A percentile compares a stretch with the other conserved stretches of the same genome.
These are phyloP conservation scores for Dasyprocta punctata DNA, from an alignment of 2,113 vertebrate genomes.

Conservation along the genomic window DNA sequence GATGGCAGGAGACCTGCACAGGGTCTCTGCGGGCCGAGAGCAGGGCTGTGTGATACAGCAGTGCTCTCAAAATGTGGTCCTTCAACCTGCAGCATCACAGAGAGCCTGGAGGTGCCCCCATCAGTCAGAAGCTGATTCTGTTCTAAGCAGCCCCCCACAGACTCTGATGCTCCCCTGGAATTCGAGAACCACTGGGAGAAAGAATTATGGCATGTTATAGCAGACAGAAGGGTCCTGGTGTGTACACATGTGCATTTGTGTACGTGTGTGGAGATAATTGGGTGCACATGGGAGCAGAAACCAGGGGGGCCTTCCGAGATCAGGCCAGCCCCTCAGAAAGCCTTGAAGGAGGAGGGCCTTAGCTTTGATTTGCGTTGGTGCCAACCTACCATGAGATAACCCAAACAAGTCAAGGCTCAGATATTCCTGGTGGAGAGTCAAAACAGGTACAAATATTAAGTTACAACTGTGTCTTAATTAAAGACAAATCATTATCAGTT, in stretches of 20 bases:
- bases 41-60: neutral
- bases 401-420: neutral
- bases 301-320: neutral
- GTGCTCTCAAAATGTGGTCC: neutral
- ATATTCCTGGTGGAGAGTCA: neutral
- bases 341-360: neutral
- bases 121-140: neutral
- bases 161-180: neutral
- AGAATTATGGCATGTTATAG: neutral
- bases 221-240: neutral
- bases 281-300: neutral
- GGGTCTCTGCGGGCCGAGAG: no score
- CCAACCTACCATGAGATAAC: neutral
- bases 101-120: neutral
- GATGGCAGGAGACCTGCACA: neutral
- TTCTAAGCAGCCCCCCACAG: neutral
- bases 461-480: neutral
- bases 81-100: neutral
- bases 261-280: neutral
- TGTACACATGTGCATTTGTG: neutral
- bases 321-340: neutral
- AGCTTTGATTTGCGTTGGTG: neutral
- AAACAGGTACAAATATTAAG: neutral
- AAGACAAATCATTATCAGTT: conserved; percentile 6
- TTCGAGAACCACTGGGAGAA: neutral